Evolutionary conservation across 2,113 vertebrate species (phyloP).

Genomic region (Ondatra zibethicus): DNA sequence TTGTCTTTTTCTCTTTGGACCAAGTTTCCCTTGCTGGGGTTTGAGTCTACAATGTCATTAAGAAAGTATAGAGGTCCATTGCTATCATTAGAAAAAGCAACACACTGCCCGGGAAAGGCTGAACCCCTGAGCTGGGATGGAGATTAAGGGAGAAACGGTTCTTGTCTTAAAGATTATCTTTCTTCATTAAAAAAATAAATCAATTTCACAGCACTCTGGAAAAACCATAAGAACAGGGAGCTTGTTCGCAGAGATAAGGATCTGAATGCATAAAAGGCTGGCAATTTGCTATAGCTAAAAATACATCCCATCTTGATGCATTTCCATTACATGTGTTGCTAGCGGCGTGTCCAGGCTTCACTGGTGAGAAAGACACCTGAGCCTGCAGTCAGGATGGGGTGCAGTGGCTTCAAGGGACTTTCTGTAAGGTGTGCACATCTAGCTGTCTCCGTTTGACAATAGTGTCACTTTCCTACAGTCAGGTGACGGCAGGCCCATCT

Average conservation of each 20-base stretch:
- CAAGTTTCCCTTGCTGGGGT: not conserved
- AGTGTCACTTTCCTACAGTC: not conserved
- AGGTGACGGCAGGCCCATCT: not conserved
- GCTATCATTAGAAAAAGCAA: not conserved
- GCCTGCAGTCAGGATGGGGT: not conserved
- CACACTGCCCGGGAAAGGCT: not conserved
- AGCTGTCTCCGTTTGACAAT: not conserved
- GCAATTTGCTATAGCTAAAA: constrained; percentile 75
- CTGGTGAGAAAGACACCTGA: constrained; percentile 39
- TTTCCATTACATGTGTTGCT: not conserved
- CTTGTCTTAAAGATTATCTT: constrained; percentile 59
- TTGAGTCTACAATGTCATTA: not conserved
- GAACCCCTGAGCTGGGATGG: not conserved
- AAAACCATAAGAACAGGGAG: constrained; percentile 62
- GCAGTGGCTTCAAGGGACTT: not conserved
- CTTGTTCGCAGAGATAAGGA: constrained; percentile 54
- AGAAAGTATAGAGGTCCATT: not conserved
- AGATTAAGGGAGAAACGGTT: constrained; percentile 55
- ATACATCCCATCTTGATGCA: constrained; percentile 54
- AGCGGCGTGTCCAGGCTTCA: constrained; percentile 13
- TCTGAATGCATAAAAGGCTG: constrained; percentile 56
- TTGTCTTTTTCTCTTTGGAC: not conserved
- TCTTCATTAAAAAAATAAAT: not conserved
- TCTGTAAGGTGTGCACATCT: not conserved
- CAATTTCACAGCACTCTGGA: constrained; percentile 9